Evolutionary conservation across 2,888 invertebrate genomes (phyloP).

Genomic region (Plagodis dolabraria): DNA sequence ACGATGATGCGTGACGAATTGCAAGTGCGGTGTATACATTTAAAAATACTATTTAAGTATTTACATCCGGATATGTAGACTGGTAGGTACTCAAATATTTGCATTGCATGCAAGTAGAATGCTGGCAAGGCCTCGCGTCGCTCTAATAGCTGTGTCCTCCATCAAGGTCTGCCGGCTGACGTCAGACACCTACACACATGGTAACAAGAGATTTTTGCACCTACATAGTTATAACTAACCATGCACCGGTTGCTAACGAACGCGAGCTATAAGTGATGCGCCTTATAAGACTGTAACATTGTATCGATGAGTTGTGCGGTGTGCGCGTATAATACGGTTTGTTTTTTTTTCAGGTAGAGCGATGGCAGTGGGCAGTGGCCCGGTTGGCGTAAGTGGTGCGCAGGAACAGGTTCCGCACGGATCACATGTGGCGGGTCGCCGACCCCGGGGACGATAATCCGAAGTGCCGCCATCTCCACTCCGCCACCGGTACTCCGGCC

Average conservation of each 20-base stretch:
- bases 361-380: slow-evolving; percentile 53
- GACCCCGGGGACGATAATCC: slow-evolving; percentile 72
- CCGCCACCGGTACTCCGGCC: slow-evolving; percentile 39
- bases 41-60: slow-evolving; percentile 19
- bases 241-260: slow-evolving; percentile 49
- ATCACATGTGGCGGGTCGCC: slow-evolving; percentile 76
- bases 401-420: slow-evolving; percentile 75
- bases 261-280: slow-evolving; percentile 22
- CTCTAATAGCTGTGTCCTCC: slow-evolving; percentile 78
- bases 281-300: slow-evolving; percentile 28
- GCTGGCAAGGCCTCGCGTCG: slow-evolving; percentile 72
- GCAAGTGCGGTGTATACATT: background rate
- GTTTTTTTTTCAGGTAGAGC: slow-evolving; percentile 50
- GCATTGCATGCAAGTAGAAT: slow-evolving; percentile 70
- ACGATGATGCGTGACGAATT: too few relatives aligned
- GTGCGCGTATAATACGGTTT: slow-evolving; percentile 36
- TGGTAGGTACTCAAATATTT: slow-evolving; percentile 44
- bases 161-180: slow-evolving; percentile 76
- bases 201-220: slow-evolving; percentile 66
- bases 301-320: slow-evolving; percentile 20
- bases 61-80: slow-evolving; percentile 33
- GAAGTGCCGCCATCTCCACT: slow-evolving; percentile 47
- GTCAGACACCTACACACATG: slow-evolving; percentile 67
- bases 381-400: slow-evolving; percentile 65
- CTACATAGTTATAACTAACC: slow-evolving; percentile 33